A percentile compares a stretch with the other conserved stretches of the same genome.
These are phyloP conservation scores for Acronicta aceris DNA, from an alignment of 2,888 invertebrate genomes.

Conservation along the genomic window DNA sequence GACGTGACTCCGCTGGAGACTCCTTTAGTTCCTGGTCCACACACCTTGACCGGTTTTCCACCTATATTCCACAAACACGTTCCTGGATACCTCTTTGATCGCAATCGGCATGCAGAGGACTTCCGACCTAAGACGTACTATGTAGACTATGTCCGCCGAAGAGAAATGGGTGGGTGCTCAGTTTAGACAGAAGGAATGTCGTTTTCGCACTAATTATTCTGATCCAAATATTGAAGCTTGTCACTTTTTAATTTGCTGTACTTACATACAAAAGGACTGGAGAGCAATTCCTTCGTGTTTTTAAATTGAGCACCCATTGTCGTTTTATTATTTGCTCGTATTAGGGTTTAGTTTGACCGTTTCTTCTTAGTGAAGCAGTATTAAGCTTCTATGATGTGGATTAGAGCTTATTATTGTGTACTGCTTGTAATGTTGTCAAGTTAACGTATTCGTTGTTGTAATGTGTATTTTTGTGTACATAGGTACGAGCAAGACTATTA, in stretches of 20 bases:
- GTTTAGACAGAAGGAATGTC: conserved; percentile 75
- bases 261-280: conserved; percentile 63
- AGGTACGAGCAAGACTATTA: conserved; percentile 21
- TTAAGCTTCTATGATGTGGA: conserved; percentile 37
- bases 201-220: conserved; percentile 64
- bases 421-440: conserved; percentile 49
- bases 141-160: conserved; percentile 87
- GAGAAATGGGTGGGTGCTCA: conserved; percentile 89
- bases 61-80: conserved; percentile 85
- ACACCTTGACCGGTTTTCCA: conserved; percentile 82
- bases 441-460: conserved; percentile 49
- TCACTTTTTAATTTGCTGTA: conserved; percentile 67
- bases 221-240: conserved; percentile 59
- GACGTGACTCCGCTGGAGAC: conserved; percentile 77
- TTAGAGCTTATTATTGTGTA: conserved; percentile 52
- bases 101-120: conserved; percentile 84
- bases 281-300: conserved; percentile 81
- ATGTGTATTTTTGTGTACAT: conserved; percentile 32
- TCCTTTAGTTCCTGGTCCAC: conserved; percentile 76
- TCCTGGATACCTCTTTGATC: conserved; percentile 84
- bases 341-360: conserved; percentile 59
- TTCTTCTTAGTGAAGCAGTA: conserved; percentile 47
- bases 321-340: conserved; percentile 75
- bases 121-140: conserved; percentile 86
- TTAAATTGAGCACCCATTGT: conserved; percentile 85